phyloP scores from a whole-genome alignment of 2,888 invertebrate genomes.

The Eupithecia centaureata region DNA sequence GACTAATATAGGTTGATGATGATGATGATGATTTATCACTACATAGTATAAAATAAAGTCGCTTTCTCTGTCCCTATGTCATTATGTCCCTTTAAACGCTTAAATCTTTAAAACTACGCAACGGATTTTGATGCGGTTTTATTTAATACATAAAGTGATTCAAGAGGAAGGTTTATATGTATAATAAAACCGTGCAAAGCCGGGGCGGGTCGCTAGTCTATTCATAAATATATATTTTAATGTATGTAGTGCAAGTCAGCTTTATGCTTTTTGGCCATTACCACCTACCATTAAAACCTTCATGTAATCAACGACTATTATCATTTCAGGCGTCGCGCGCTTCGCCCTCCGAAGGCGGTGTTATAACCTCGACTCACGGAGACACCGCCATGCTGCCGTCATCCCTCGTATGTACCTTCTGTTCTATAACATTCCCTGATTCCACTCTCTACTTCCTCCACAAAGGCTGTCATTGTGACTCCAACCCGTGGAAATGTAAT shows the following conservation, averaged over 20 bases:
- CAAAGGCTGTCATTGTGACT: constrained; percentile 98
- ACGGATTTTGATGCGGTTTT: too few relatives aligned
- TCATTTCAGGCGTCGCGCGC: constrained; percentile 71
- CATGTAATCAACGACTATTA: constrained; percentile 13
- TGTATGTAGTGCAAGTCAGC: background rate
- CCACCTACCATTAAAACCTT: background rate
- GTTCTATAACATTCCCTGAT: constrained; percentile 97
- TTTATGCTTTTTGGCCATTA: constrained; percentile 22
- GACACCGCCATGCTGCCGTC: constrained; percentile 84
- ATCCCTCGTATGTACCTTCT: constrained; percentile 92
- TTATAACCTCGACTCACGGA: constrained; percentile 88
- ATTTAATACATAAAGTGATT: too few relatives aligned
- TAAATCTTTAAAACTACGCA: too few relatives aligned
- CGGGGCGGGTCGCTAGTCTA: too few relatives aligned
- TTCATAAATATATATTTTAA: too few relatives aligned
- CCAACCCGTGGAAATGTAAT: constrained; percentile 98
- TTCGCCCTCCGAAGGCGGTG: constrained; percentile 82
- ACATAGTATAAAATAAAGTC: too few relatives aligned
- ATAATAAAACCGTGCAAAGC: too few relatives aligned
- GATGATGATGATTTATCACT: too few relatives aligned
- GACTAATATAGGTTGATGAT: too few relatives aligned
- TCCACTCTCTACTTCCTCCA: constrained; percentile 98
- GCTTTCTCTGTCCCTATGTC: too few relatives aligned
- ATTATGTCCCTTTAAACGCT: too few relatives aligned
- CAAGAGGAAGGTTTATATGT: too few relatives aligned